Evolutionary conservation across 2,888 invertebrate species (phyloP), one percentile per base, ranked within the genome.

Genomic region (Hartigia nigra): DNA sequence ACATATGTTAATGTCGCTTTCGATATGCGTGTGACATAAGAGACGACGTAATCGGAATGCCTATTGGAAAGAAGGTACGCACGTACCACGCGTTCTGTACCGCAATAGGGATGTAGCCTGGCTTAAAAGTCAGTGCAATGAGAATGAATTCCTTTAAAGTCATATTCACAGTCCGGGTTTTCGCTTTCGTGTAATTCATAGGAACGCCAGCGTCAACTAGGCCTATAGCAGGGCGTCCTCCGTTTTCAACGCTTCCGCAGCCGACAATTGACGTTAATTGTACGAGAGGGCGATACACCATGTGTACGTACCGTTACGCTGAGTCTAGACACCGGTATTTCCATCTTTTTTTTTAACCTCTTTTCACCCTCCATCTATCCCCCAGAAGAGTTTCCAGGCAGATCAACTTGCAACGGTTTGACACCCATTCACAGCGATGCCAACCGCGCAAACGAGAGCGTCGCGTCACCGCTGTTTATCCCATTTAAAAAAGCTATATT

Each of bases 261-360:
- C 75, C 79, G 79, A 82, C 85, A 85, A 86, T 85, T 86, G 83
- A 81, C 82, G 83, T 84, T 86, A 85, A 86, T 86, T 85, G 83
- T 82, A 79, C 81, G 75, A 81, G 76, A 80, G 79, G 81, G 78
- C 80, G 81, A 70, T 77, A 75, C 35, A 23, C 23, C 9, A 23
- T 23, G 55, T 55, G 55, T 55, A 23, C 9, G 23, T 55, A 23
- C 55, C 55, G 55, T 55, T 55, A 23, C 55, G 34, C 4, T 23
- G 55, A 55, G 55, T 55, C 55, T 55, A 55, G 55, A 55, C 55
- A 55, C 55, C 55, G 23, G 55, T 55, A 55, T 55, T 55, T 55
- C 55, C 55, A 23, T 23, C 55, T 55, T 55, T 55, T 55, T 55
- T 39, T 39, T 37, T 37, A 1, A 1, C 5, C 39, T 5, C 1